Evolutionary conservation across 2,113 vertebrate species (phyloP).

Genomic region (Bufo gargarizans): DNA sequence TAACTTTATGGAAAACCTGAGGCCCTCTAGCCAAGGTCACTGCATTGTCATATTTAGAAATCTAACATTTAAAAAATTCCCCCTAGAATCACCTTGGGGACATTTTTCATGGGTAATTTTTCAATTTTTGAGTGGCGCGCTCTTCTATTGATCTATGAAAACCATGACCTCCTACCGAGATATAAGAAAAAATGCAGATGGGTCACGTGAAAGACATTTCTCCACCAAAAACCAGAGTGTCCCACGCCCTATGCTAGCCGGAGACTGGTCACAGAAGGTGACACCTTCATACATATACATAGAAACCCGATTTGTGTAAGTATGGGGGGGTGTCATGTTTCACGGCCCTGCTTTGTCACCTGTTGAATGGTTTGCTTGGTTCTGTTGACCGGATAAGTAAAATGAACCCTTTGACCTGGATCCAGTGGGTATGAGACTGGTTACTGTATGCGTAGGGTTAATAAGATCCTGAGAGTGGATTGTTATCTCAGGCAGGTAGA

Average conservation of each 20-base stretch:
- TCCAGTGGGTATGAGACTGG: not conserved
- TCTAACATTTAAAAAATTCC: not conserved
- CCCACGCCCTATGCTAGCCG: not conserved
- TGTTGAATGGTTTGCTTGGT: conserved; percentile 9
- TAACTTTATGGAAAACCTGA: not conserved
- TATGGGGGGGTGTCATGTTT: not conserved
- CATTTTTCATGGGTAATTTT: not conserved
- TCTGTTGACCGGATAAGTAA: conserved; percentile 9
- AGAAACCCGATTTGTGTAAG: not conserved
- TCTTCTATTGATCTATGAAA: too few species aligned
- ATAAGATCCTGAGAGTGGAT: conserved; percentile 11
- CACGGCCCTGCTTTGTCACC: not conserved
- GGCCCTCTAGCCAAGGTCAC: not conserved
- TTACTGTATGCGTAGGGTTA: not conserved
- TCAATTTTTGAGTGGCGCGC: not conserved
- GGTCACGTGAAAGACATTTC: not conserved
- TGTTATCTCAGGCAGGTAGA: conserved; percentile 58
- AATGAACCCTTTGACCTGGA: conserved; percentile 7
- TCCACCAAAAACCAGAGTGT: not conserved
- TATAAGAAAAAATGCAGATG: not conserved
- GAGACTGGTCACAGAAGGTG: not conserved
- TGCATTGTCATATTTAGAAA: not conserved
- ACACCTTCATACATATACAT: not conserved
- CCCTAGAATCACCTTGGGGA: too few species aligned
- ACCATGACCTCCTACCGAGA: not conserved